phyloP scores from a whole-genome alignment of 2,797 vertebrate genomes.

The Hemitrygon akajei region DNA sequence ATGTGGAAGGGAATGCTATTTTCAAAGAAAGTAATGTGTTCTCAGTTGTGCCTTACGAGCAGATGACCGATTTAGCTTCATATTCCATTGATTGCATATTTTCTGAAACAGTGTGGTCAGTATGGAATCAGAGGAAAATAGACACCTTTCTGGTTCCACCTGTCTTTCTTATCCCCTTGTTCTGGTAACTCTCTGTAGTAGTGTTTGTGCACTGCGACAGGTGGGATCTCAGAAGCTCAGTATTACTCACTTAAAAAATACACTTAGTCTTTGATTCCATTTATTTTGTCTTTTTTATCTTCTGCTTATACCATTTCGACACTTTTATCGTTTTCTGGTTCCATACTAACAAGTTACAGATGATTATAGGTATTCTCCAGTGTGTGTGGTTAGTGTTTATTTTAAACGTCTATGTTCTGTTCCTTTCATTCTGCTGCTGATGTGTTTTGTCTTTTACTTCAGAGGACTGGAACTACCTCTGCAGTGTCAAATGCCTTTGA shows the following conservation, averaged over 20 bases:
- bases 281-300: background rate
- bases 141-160: background rate
- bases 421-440: background rate
- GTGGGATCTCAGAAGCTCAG: background rate
- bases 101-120: background rate
- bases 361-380: background rate
- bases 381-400: background rate
- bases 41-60: background rate
- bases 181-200: background rate
- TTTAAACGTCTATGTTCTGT: background rate
- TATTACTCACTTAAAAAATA: background rate
- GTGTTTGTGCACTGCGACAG: background rate
- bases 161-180: background rate
- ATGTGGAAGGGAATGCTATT: conserved; percentile 34
- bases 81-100: conserved; percentile 12
- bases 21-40: conserved; percentile 37
- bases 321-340: background rate
- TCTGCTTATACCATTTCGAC: background rate
- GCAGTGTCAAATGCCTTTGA: background rate
- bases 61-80: background rate
- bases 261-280: background rate
- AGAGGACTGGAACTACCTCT: background rate
- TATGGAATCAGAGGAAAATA: background rate
- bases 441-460: background rate
- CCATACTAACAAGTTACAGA: background rate